Percentiles rank a stretch among this genome's conserved stretches.
Conservation (phyloP, 2,888 invertebrate genomes). For the Proisotoma minuta region DNA sequence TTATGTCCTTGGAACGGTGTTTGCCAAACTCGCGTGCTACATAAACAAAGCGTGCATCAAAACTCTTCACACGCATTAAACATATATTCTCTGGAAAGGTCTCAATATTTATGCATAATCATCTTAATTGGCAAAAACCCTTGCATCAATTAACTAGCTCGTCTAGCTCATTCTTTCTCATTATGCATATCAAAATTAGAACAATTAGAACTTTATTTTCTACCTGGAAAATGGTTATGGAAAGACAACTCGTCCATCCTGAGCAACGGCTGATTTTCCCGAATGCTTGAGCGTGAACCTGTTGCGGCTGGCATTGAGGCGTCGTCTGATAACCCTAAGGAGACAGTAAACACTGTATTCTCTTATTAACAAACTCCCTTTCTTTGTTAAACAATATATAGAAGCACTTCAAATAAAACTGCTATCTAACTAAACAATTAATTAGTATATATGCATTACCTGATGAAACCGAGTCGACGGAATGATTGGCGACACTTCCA, state of each 20-base stretch:
- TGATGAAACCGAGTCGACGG: conserved; percentile 16
- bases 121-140: too few species aligned
- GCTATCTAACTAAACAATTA: too few species aligned
- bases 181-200: too few species aligned
- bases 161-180: too few species aligned
- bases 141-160: too few species aligned
- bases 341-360: background rate
- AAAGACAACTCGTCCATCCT: conserved; percentile 71
- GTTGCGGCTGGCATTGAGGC: conserved; percentile 27
- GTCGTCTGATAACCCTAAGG: conserved; percentile 42
- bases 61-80: too few species aligned
- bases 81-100: too few species aligned
- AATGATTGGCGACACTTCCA: background rate
- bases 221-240: conserved; percentile 79
- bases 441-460: conserved; percentile 9
- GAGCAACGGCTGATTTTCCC: conserved; percentile 91
- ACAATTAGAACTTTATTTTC: background rate
- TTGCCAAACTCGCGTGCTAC: too few species aligned
- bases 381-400: background rate
- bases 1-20: too few species aligned
- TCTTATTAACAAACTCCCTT: background rate
- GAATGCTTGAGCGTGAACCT: conserved; percentile 59
- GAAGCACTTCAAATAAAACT: background rate
- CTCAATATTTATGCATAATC: too few species aligned
- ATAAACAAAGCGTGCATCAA: too few species aligned